Conservation (phyloP, 1,140 invertebrate species). For the Charaxes varanes region DNA sequence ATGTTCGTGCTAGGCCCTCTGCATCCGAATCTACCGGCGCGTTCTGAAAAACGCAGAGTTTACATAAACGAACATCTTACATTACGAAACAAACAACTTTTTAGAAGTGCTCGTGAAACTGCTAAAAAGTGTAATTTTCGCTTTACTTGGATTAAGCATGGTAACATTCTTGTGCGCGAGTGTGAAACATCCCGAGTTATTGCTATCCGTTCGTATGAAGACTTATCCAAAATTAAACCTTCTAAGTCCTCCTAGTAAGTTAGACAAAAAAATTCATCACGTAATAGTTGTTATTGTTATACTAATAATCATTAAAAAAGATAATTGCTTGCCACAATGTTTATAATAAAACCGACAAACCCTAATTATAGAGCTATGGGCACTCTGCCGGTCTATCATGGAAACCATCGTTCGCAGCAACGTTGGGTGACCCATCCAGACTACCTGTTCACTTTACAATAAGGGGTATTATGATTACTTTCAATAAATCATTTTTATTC, state of each 20-base stretch:
- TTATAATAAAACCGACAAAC: slow-evolving; percentile 1
- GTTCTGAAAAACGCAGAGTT: slow-evolving; percentile 3
- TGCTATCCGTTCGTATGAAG: slow-evolving; percentile 14
- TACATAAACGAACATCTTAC: slow-evolving; percentile 23
- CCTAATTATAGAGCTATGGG: no score
- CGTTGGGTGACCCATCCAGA: no score
- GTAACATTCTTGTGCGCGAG: slow-evolving; percentile 17
- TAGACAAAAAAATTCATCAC: slow-evolving; percentile 1
- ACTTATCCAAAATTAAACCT: slow-evolving; percentile 16
- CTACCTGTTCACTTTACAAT: no score
- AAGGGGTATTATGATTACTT: no score
- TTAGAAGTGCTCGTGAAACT: slow-evolving; percentile 17
- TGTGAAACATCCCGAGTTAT: slow-evolving; percentile 10
- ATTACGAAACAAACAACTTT: slow-evolving; percentile 21
- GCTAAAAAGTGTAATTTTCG: slow-evolving; percentile 15
- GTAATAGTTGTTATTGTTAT: slow-evolving; percentile 6
- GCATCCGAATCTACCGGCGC: no score
- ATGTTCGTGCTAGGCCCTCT: no score
- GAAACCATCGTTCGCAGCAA: no score
- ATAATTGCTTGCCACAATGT: slow-evolving; percentile 4
- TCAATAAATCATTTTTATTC: no score
- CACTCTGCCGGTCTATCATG: no score
- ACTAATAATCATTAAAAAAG: slow-evolving; percentile 4
- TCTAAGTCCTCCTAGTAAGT: no score
- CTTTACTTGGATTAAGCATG: slow-evolving; percentile 24